A percentile compares a stretch with the other conserved stretches of the same genome.
Conservation (phyloP, 1,140 invertebrate species). For the Metaphire vulgaris region DNA sequence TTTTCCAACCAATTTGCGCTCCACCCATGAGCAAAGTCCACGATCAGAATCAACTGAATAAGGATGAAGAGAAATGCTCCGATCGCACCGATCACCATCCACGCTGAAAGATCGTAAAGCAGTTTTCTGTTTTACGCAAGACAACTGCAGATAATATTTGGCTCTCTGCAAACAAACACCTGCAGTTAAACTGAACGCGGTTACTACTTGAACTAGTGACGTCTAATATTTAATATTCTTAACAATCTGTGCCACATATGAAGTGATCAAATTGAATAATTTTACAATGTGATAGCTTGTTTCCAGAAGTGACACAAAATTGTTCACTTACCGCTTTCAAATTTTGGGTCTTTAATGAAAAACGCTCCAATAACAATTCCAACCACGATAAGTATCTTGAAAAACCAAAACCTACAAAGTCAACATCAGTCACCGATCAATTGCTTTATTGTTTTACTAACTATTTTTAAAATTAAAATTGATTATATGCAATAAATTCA, state of each 20-base stretch:
- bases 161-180: too few relatives aligned
- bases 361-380: slow-evolving; percentile 90
- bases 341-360: slow-evolving; percentile 65
- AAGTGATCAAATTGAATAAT: too few relatives aligned
- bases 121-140: too few relatives aligned
- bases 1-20: slow-evolving; percentile 88
- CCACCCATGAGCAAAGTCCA: slow-evolving; percentile 96
- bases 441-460: background rate
- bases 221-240: too few relatives aligned
- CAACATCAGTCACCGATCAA: background rate
- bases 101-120: too few relatives aligned
- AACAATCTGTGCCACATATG: too few relatives aligned
- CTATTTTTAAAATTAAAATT: background rate
- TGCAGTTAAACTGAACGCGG: too few relatives aligned
- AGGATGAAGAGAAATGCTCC: slow-evolving; percentile 94
- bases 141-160: too few relatives aligned
- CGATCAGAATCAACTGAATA: slow-evolving; percentile 89
- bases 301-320: too few relatives aligned
- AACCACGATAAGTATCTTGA: slow-evolving; percentile 94
- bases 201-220: too few relatives aligned
- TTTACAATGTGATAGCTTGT: too few relatives aligned
- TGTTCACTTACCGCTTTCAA: background rate
- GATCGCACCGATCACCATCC: slow-evolving; percentile 98
- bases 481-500: background rate
- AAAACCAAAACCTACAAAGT: slow-evolving; percentile 81